Percentiles rank a stretch among this genome's conserved stretches.
Conservation (phyloP, 2,888 invertebrate genomes). For the Drosophila acutilabella region DNA sequence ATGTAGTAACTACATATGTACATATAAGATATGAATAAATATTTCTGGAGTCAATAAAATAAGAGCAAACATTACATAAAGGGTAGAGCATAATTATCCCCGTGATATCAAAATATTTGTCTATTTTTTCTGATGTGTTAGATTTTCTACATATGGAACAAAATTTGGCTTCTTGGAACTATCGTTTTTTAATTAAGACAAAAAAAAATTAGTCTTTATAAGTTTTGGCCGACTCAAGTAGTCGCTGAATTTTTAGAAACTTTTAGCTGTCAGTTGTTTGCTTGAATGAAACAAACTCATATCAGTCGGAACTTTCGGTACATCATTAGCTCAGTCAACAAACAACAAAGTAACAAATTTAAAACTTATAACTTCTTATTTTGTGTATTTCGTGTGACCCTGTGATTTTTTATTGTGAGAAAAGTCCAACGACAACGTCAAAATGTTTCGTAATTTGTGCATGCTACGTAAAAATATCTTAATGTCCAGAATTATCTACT, state of each 20-base stretch:
- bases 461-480: slow-evolving; percentile 46
- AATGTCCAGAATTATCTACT: slow-evolving; percentile 14
- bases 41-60: not conserved
- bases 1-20: not conserved
- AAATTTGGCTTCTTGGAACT: too few species aligned
- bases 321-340: slow-evolving; percentile 25
- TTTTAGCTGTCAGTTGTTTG: not conserved
- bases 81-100: too few species aligned
- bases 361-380: slow-evolving; percentile 2
- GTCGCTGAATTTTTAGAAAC: slow-evolving; percentile 24
- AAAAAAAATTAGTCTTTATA: too few species aligned
- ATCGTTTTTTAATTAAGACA: too few species aligned
- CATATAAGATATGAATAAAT: not conserved
- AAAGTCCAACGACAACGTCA: not conserved
- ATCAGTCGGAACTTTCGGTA: slow-evolving; percentile 38
- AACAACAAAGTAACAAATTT: slow-evolving; percentile 31
- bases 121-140: too few species aligned
- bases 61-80: not conserved
- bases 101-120: too few species aligned
- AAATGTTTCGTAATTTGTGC: slow-evolving; percentile 58
- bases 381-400: not conserved
- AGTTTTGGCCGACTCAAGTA: slow-evolving; percentile 16
- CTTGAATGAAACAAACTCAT: not conserved
- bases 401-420: not conserved
- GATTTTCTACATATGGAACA: too few species aligned